Conservation (phyloP, 2,113 vertebrate genomes). For the Trogon melanurus region DNA sequence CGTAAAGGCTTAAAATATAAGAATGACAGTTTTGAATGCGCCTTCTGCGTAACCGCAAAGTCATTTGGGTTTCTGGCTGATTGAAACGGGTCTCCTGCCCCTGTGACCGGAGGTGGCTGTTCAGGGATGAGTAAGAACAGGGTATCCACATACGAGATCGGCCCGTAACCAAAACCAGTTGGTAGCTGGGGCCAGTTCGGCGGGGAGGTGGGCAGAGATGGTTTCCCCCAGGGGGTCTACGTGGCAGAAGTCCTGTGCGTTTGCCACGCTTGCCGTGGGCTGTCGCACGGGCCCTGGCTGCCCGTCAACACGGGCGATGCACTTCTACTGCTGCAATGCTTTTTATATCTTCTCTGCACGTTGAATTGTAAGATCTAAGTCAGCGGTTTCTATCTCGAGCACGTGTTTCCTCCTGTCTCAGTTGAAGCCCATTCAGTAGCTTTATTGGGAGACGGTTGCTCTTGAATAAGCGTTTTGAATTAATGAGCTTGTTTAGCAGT, state of each 20-base stretch:
- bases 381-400: not conserved
- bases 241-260: not conserved
- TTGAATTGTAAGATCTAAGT: not conserved
- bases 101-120: not conserved
- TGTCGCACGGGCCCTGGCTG: rapidly evolving
- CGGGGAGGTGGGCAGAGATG: rapidly evolving
- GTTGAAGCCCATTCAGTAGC: not conserved
- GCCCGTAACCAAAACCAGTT: not conserved
- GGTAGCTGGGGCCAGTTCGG: not conserved
- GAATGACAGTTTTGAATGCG: not conserved
- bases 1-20: not conserved
- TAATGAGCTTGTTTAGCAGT: not conserved
- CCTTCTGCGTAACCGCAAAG: not conserved
- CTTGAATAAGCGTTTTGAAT: not conserved
- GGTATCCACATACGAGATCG: rapidly evolving
- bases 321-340: not conserved
- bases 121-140: not conserved
- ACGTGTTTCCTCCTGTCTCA: not conserved
- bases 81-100: not conserved
- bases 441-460: not conserved
- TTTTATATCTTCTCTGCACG: rapidly evolving
- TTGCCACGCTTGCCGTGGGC: rapidly evolving
- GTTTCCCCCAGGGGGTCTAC: rapidly evolving
- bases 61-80: not conserved
- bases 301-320: rapidly evolving